Evolutionary conservation across 2,888 invertebrate genomes (phyloP).

Genomic region (Syritta pipiens): DNA sequence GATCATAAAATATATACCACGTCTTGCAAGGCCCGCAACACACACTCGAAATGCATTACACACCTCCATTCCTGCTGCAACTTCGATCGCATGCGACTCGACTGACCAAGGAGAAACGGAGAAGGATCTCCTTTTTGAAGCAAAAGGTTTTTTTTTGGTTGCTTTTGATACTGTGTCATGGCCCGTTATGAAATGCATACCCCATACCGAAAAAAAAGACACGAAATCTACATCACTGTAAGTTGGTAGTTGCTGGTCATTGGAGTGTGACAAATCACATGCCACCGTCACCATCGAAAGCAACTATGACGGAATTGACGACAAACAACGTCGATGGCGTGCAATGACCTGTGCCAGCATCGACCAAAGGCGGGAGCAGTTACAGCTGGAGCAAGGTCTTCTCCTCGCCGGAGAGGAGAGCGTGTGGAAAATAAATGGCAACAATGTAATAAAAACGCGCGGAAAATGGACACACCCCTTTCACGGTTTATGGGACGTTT

Average conservation of each 20-base stretch:
- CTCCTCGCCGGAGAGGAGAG: conserved; percentile 3
- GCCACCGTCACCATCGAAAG: conserved; percentile 33
- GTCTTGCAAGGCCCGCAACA: background rate
- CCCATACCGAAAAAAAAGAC: conserved; percentile 3
- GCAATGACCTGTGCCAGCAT: conserved; percentile 38
- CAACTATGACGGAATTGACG: conserved; percentile 18
- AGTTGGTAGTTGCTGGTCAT: conserved; percentile 24
- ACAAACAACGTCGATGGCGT: conserved; percentile 31
- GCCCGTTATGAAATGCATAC: conserved; percentile 8
- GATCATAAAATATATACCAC: conserved; percentile 10
- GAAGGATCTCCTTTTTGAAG: conserved; percentile 1
- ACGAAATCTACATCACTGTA: background rate
- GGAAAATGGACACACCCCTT: conserved; percentile 34
- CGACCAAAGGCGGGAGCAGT: conserved; percentile 2
- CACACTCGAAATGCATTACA: conserved; percentile 26
- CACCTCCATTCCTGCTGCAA: background rate
- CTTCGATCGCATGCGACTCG: background rate
- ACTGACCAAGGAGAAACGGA: background rate
- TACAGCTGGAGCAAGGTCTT: conserved; percentile 35
- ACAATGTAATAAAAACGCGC: conserved; percentile 26
- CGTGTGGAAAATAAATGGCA: conserved; percentile 22
- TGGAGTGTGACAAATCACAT: conserved; percentile 45
- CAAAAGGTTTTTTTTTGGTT: background rate
- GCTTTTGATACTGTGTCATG: too few species aligned
- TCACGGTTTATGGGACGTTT: background rate